Evolutionary conservation across 2,888 invertebrate genomes (phyloP).

Genomic region (Dromius quadrimaculatus): DNA sequence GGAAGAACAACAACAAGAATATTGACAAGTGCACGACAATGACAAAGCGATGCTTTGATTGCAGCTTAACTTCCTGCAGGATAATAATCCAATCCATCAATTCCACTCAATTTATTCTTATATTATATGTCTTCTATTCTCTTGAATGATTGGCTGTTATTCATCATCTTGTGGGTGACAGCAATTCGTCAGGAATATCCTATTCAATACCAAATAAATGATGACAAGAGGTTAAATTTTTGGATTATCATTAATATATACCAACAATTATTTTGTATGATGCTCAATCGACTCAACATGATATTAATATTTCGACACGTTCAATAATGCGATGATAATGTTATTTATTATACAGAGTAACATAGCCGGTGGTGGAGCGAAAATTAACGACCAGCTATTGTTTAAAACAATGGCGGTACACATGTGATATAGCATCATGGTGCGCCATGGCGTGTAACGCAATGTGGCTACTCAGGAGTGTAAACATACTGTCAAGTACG

Average conservation of each 20-base stretch:
- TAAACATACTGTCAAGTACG: slow-evolving; percentile 7
- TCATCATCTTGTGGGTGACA: no score
- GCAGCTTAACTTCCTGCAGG: no score
- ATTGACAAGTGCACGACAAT: no score
- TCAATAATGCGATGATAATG: slow-evolving; percentile 45
- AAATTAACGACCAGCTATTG: slow-evolving; percentile 47
- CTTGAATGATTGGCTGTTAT: no score
- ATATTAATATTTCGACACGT: slow-evolving; percentile 45
- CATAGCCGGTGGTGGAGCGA: not conserved
- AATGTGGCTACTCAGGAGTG: slow-evolving; percentile 7
- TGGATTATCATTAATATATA: slow-evolving; percentile 26
- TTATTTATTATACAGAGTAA: slow-evolving; percentile 43
- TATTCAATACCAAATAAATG: no score
- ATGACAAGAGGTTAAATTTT: no score
- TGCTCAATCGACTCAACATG: slow-evolving; percentile 34
- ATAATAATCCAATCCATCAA: no score
- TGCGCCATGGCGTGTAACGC: not conserved
- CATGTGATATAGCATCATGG: slow-evolving; percentile 16
- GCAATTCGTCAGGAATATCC: no score
- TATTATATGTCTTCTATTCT: no score
- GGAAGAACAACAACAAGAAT: no score
- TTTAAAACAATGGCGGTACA: slow-evolving; percentile 35
- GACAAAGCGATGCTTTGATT: no score
- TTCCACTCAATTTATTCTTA: no score
- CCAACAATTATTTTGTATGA: not conserved